These are phyloP conservation scores for Paracentrotus lividus DNA, from an alignment of 53 echinoderm and acorn worm genomes.

Conservation along the genomic window DNA sequence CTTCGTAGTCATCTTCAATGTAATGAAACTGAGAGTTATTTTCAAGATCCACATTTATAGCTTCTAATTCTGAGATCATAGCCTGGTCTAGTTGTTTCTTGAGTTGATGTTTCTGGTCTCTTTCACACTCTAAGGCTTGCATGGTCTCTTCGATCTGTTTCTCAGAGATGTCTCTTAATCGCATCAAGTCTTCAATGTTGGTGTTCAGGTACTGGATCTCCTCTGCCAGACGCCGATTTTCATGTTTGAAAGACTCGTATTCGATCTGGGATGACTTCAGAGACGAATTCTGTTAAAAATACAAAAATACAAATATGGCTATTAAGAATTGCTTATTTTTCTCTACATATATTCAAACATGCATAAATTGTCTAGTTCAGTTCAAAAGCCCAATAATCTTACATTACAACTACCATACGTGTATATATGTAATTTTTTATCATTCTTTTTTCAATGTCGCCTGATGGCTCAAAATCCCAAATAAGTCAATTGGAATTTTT, in stretches of 20 bases:
- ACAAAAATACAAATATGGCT: neutral
- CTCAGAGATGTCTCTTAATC: slow-evolving; percentile 94
- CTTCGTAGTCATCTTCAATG: slow-evolving; percentile 84
- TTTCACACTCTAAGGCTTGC: slow-evolving; percentile 91
- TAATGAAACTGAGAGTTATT: slow-evolving; percentile 82
- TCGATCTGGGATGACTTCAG: slow-evolving; percentile 98
- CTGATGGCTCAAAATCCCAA: no score
- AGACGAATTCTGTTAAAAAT: slow-evolving; percentile 82
- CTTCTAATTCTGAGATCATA: slow-evolving; percentile 96
- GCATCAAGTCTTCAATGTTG: slow-evolving; percentile 90
- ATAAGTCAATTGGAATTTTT: no score
- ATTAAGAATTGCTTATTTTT: neutral
- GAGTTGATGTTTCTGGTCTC: slow-evolving; percentile 98
- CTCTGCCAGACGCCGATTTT: slow-evolving; percentile 89
- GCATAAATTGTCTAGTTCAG: neutral
- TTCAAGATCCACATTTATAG: slow-evolving; percentile 95
- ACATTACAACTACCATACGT: neutral
- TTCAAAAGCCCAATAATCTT: neutral
- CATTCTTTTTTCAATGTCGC: no score
- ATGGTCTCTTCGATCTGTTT: slow-evolving; percentile 98
- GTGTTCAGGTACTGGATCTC: slow-evolving; percentile 96
- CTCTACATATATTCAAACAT: neutral
- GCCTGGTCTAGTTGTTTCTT: slow-evolving; percentile 96
- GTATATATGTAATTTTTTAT: no score
- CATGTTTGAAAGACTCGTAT: slow-evolving; percentile 96